Evolutionary conservation across 1,140 invertebrate genomes (phyloP), one percentile per base, ranked within the genome.

Genomic region (Cataglyphis hispanica): DNA sequence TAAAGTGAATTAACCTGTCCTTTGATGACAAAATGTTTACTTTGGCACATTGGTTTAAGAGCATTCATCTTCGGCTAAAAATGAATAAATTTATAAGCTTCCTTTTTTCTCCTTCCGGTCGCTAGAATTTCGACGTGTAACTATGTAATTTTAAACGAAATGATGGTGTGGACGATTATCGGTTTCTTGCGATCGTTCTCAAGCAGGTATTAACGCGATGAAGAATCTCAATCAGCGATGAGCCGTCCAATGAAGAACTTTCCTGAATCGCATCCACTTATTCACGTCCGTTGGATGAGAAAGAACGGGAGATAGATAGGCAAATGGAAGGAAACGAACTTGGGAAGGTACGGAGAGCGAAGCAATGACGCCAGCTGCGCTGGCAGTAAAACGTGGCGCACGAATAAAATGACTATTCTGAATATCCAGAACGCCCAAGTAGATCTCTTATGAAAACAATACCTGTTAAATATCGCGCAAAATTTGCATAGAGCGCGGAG

Each of bases 201-300:
- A 56, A 77, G 43, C 72, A 74, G 43, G 69, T 46, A 89, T 89
- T 89, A 88, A 72, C 70, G 74, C 86, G 83, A 76, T 60, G 75
- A 89, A 85, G 83, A 89, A 88, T 86, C 87, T 89, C 84, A 86
- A 89, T 89, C 88, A 83, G 50, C 64, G 84, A 53, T 27, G 25
- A 74, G 56, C 81, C 69, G 67, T 75, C 67, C 40, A 63, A 78
- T 61, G 50, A 85, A 69, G 86, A 88, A 90, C 43, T 85, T 92
- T 92, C 87, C 77, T 86, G 87, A 91, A 90, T 90, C 74, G 86
- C 87, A 85, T 89, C 87, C 86, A 88, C 90, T 93, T 92, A 92
- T 91, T 92, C 92, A 91, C 89, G 86, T 91, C 87, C 80, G 85
- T 66, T 72, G 87, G 60, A 64, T 91, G 81, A 86, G 87, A 86